Percentiles rank a stretch among this genome's conserved stretches.
These are phyloP conservation scores for Himalopsyche anomala DNA, from an alignment of 2,888 invertebrate genomes.

Conservation along the genomic window DNA sequence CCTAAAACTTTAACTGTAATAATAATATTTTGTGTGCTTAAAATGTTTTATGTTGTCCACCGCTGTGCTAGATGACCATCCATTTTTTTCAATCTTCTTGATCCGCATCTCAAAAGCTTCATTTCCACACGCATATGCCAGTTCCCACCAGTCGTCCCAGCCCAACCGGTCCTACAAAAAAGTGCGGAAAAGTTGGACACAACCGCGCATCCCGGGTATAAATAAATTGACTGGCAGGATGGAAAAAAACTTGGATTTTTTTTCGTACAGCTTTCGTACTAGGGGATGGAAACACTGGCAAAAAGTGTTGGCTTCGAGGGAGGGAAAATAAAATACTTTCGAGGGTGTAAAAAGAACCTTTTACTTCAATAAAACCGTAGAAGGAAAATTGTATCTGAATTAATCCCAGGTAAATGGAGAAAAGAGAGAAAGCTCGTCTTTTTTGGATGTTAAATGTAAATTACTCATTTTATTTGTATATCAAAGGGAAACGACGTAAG, in stretches of 20 bases:
- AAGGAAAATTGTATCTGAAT: conserved; percentile 54
- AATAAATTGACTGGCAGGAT: conserved; percentile 52
- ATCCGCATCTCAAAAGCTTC: conserved; percentile 59
- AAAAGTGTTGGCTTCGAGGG: conserved; percentile 50
- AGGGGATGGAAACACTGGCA: conserved; percentile 46
- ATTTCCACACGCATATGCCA: conserved; percentile 56
- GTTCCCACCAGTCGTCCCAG: conserved; percentile 28
- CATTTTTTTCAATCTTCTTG: conserved; percentile 54
- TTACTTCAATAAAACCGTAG: conserved; percentile 55
- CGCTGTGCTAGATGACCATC: conserved; percentile 47
- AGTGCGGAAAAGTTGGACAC: conserved; percentile 52
- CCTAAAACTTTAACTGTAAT: no score
- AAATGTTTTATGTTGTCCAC: not conserved
- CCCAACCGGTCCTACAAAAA: conserved; percentile 11
- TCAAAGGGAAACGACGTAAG: conserved; percentile 14
- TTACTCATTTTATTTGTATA: conserved; percentile 40
- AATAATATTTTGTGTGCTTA: not conserved
- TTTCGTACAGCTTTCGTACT: conserved; percentile 6
- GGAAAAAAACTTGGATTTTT: conserved; percentile 7
- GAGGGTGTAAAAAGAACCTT: conserved; percentile 52
- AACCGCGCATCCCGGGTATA: conserved; percentile 45
- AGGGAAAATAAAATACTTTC: conserved; percentile 53
- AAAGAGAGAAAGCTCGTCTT: conserved; percentile 34
- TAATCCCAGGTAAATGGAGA: conserved; percentile 51
- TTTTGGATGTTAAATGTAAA: conserved; percentile 38